Evolutionary conservation across 2,113 vertebrate genomes (phyloP), one percentile per base, ranked within the genome.

Genomic region (Uropsilus gracilis): DNA sequence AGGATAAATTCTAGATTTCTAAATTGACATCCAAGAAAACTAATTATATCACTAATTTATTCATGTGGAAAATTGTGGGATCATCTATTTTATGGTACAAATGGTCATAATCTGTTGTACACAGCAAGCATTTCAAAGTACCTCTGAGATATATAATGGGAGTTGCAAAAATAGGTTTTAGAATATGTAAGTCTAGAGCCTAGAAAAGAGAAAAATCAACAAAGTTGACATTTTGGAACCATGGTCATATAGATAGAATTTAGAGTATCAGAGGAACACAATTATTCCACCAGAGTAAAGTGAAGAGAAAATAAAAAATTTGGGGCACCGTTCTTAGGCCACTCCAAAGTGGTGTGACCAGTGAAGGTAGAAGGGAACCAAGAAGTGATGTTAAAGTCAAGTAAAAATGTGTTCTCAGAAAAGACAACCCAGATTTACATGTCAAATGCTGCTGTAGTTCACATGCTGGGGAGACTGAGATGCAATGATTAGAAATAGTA

Each of bases 371-470:
- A 75, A 5, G 13, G 26, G 37, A 71, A 48, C 3, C 6, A 76
- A 61, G n/a, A 77, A 44, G 18, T 34, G 8, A 13, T 3, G 18
- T 5, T 39, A 46, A 73, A 8, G 24, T 46, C n/a, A 78, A 32
- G 10, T 22, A 24, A 57, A 88, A 72, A 34, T 57, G 0, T 32
- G 37, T 88, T 80, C 64, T 42, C 37, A 64, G 12, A 42, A 53
- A 59, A 20, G 16, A 61, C 1, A 2, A 2, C 1, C 14, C 3
- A 5, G 16, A 66, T 46, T 4, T 37, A 10, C 28, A 10, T 42
- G 59, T 12, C 34, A 68, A 37, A 88, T 75, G 32, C 4, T 50
- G 32, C 8, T 44, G 13, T 44, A 26, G 8, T 3, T 96, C 82
- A 90, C n/a, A 22, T 42, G 57, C 34, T 9, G 12, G 46, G 5